Percentiles rank a stretch among this genome's conserved stretches.
Evolutionary conservation across 1,140 invertebrate species (phyloP).

Genomic region (Cataglyphis hispanica): DNA sequence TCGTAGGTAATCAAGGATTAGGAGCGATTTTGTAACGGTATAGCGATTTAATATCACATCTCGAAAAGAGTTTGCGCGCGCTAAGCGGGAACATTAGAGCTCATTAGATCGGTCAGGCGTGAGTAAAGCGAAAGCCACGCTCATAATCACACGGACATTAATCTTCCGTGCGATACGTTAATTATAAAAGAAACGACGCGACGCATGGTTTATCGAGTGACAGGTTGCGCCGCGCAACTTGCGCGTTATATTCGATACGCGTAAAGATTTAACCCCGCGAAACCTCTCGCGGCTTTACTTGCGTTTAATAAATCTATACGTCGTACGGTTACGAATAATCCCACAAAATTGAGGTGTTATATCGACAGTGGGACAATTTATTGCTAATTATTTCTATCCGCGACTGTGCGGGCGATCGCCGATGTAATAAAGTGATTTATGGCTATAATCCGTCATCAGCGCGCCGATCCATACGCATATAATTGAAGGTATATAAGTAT

Average conservation of each 20-base stretch:
- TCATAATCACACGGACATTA: conserved; percentile 55
- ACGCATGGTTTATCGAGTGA: conserved; percentile 46
- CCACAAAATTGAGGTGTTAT: conserved; percentile 46
- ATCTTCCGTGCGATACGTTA: conserved; percentile 52
- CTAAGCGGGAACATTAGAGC: conserved; percentile 43
- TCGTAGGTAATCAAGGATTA: conserved; percentile 23
- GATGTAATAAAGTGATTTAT: conserved; percentile 64
- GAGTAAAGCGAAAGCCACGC: conserved; percentile 32
- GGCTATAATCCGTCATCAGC: conserved; percentile 59
- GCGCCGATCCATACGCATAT: conserved; percentile 41
- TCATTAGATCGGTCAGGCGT: conserved; percentile 46
- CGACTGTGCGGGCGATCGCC: neutral
- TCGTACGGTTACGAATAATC: conserved; percentile 1
- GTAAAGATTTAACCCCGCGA: conserved; percentile 17
- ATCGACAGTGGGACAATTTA: conserved; percentile 63
- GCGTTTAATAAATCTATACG: conserved; percentile 16
- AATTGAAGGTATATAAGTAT: conserved; percentile 58
- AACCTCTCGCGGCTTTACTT: conserved; percentile 25
- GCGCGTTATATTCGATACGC: conserved; percentile 23
- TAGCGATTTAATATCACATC: conserved; percentile 38
- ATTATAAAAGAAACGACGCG: conserved; percentile 53
- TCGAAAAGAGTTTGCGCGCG: conserved; percentile 15
- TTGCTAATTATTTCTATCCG: conserved; percentile 62
- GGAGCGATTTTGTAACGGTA: conserved; percentile 5
- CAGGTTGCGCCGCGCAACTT: conserved; percentile 35